phyloP scores from a whole-genome alignment of 2,113 vertebrate species.

The Thamnaconus septentrionalis region DNA sequence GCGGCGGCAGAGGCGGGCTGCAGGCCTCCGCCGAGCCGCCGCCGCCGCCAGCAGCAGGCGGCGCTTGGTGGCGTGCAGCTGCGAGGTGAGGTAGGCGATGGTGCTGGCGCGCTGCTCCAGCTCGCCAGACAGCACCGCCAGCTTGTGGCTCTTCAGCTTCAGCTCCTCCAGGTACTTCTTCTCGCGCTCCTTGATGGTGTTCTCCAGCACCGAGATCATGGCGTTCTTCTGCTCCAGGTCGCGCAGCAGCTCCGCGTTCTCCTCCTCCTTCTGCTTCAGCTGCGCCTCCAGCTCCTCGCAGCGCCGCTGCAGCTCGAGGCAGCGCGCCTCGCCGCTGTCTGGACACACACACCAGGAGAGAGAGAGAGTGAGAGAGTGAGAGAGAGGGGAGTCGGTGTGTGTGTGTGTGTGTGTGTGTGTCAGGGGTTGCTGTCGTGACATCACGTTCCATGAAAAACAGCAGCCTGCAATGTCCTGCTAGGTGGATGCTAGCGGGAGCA shows the following conservation, averaged over 20 bases:
- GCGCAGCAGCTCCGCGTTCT: constrained; percentile 84
- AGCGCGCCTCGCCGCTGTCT: constrained; percentile 77
- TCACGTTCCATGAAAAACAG: too few species aligned
- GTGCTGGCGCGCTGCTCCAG: constrained; percentile 95
- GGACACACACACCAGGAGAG: not conserved
- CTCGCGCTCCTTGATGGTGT: constrained; percentile 91
- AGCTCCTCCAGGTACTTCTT: constrained; percentile 96
- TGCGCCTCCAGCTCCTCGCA: constrained; percentile 93
- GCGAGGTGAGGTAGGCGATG: constrained; percentile 92
- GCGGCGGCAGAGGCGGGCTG: constrained; percentile 76
- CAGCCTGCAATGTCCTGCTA: too few species aligned
- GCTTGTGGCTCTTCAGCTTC: constrained; percentile 94
- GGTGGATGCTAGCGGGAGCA: too few species aligned
- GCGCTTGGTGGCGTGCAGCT: constrained; percentile 93
- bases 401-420: too few species aligned
- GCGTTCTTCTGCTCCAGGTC: constrained; percentile 95
- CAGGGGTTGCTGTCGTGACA: too few species aligned
- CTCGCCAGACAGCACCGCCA: constrained; percentile 89
- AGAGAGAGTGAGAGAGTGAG: too few species aligned
- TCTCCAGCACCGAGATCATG: constrained; percentile 90
- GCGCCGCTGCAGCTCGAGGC: constrained; percentile 82
- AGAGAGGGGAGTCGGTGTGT: too few species aligned
- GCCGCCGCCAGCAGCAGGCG: constrained; percentile 83
- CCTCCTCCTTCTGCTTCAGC: constrained; percentile 87
- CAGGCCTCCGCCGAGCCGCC: constrained; percentile 82